Base-by-base conservation (phyloP, 1,140 invertebrate genomes). In the Orussus abietinus region DNA sequence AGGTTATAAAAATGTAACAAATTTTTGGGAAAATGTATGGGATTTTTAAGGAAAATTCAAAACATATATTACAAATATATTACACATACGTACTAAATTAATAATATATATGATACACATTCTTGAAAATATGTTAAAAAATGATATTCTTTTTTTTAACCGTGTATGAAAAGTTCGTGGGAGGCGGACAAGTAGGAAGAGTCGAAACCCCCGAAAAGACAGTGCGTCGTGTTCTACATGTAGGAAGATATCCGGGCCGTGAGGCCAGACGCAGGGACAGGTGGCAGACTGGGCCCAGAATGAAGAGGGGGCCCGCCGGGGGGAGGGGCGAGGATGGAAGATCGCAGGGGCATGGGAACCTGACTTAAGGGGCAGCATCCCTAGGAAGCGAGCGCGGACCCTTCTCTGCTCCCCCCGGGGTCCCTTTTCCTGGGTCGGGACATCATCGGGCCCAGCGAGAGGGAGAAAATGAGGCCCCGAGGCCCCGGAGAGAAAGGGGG, bases 351-450 rank as follows among this genome's bases (percentile, higher is more conserved):
- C 69, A 70, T 72, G 69, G 66, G 69, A 72, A 72, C 69, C 66
- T 70, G 65, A 70, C 66, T 72, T 66, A 63, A 59, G 62, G 65
- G 66, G 62, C 69, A 68, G 65, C 66, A 69, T 69, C 68, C 66
- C 61, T 62, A 66, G 59, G 62, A 69, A 70, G 58, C 59, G 53
- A 52, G 47, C 34, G 33, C 36, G 40, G 53, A 55, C 4, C 6
- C 13, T 45, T 28, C 25, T 20, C 17, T 33, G 11, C 41, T 30
- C 31, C 10, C 7, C n/a, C 19, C 22, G 21, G 10, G 25, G 6
- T 7, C 44, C 5, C 18, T 41, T 32, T 40, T 22, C 20, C 37
- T 20, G 28, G 25, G 28, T 36, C 26, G 25, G 31, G 28, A 37
- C 15, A 26, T 13, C 25, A 31, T 30, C 30, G 10, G 21, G 28